These are phyloP conservation scores for Holacanthus passer DNA, from an alignment of 2,113 vertebrate species.

Conservation along the genomic window DNA sequence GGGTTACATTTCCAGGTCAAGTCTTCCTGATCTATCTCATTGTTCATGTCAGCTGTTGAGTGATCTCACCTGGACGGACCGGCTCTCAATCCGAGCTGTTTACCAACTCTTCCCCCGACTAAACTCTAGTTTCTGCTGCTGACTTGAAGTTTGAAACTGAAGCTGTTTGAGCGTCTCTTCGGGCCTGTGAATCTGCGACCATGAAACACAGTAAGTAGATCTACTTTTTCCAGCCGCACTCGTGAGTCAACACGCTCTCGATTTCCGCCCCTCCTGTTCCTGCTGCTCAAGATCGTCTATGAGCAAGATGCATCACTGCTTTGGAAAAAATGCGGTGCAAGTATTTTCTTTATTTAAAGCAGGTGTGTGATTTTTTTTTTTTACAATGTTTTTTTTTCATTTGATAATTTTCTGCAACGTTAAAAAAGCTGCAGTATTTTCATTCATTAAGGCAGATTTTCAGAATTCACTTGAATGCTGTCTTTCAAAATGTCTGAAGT, in stretches of 20 bases:
- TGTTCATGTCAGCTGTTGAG: constrained; percentile 17
- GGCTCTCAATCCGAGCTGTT: background rate
- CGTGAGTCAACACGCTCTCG: constrained; percentile 61
- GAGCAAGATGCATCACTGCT: accelerated
- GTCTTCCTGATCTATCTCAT: background rate
- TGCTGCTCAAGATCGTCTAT: constrained; percentile 53
- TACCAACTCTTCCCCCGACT: too few relatives aligned
- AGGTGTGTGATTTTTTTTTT: too few relatives aligned
- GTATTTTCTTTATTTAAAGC: too few relatives aligned
- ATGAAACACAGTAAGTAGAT: constrained; percentile 20
- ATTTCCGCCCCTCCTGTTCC: constrained; percentile 72
- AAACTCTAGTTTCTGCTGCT: background rate
- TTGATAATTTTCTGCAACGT: too few relatives aligned
- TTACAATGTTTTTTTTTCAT: too few relatives aligned
- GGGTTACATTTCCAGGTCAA: background rate
- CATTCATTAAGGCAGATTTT: too few relatives aligned
- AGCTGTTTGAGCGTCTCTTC: background rate
- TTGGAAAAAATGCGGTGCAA: too few relatives aligned
- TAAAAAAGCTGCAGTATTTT: too few relatives aligned
- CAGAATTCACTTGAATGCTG: background rate
- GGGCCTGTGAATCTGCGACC: background rate
- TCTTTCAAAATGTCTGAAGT: background rate
- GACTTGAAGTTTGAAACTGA: background rate
- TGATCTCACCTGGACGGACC: constrained; percentile 54
- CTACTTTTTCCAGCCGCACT: background rate